Evolutionary conservation across 2,888 invertebrate species (phyloP), one percentile per base, ranked within the genome.

Genomic region (Ennomos erosarius): DNA sequence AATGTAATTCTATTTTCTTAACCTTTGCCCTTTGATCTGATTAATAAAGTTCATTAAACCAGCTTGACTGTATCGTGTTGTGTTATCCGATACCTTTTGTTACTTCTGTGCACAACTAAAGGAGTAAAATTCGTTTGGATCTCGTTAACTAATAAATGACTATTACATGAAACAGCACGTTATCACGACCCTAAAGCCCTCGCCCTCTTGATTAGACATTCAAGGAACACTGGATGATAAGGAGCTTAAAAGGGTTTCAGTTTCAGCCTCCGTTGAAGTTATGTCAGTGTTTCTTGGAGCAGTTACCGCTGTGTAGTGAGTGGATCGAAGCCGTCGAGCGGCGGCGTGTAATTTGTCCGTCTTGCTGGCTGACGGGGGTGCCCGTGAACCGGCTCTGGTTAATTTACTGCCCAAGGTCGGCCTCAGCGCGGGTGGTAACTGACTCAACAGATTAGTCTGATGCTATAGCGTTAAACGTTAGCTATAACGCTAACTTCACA

Each of bases 321-420:
- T 43, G 10, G 10, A 43, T 35, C 45, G 11, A 11, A 9, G 9
- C 34, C 33, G 37, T 55, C 43, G 37, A 48, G 55, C 38, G 37
- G 36, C 43, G 38, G 44, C 11, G 8, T 40, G 43, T 48, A 43
- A 55, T 56, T 38, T 16, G 44, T 44, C 35, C 6, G 37, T 43
- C 37, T 40, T 34, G 40, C 13, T 49, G 51, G 42, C 45, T 47
- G 57, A 26, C 50, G 10, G 52, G 13, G 33, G 12, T 13, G 40
- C n/a, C 51, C 37, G 42, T 51, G 48, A 53, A 37, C 36, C 45
- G 53, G 34, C 36, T 13, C 12, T 12, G 59, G 44, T 50, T 46
- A 36, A 55, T 50, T 49, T 47, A 40, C 12, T 33, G 51, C 49
- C 16, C 53, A 59, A 59, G 49, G 49, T n/a, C 46, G 49, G 42